Evolutionary conservation across 2,888 invertebrate genomes (phyloP), one percentile per base, ranked within the genome.

Genomic region (Abscondita cerata): DNA sequence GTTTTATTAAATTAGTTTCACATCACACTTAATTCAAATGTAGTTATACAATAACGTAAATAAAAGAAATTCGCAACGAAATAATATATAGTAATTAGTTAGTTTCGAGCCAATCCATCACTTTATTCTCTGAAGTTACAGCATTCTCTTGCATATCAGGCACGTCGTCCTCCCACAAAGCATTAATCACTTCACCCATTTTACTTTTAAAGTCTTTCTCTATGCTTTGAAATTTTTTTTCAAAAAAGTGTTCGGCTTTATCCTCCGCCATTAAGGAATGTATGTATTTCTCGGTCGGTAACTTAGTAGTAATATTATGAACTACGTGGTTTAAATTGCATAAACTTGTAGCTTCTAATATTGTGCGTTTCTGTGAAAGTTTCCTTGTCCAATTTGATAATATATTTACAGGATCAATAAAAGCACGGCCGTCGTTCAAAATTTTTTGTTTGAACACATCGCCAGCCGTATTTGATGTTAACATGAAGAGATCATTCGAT

Each of bases 401-500:
- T 33, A 6, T 36, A 25, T 59, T 16, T 20, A 33, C 11, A 6
- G 41, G 31, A 13, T 41, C 18, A 13, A 1, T 38, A 20, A 25
- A 12, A 11, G 19, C n/a, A 9, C 25, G 20, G 36, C 34, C 9
- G 1, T 8, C 38, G 13, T 31, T 16, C n/a, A 20, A 31, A 9
- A 62, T 0, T 15, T 19, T 54, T 38, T 62, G 62, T 47, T 62
- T 19, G 33, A 62, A 62, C 9, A 62, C 46, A 51, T 62, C 62
- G 13, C 62, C 62, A 13, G 54, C 40, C 0, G 58, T 15, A 59
- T 54, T 62, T 50, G 31, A 44, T 16, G 62, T 62, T 12, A 34
- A 58, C 12, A 62, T 38, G 12, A 1, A 8, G 33, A 59, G 13
- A 44, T 54, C 46, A 40, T 48, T n/a, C n/a, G 54, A 38, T 11